phyloP scores from a whole-genome alignment of 2,888 invertebrate genomes.

The Apodemia zela region DNA sequence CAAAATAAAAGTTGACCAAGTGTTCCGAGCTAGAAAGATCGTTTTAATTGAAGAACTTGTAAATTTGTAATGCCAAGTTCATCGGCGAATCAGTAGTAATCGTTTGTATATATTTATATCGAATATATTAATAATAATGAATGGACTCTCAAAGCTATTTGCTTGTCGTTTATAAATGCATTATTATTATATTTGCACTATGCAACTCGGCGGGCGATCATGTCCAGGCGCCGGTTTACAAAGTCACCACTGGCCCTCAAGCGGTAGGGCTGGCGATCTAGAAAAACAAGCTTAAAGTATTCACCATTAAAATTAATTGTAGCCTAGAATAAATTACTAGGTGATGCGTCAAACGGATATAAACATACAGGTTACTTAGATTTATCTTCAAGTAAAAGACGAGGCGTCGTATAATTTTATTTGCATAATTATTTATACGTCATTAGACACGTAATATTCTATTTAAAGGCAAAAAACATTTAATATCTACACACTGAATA shows the following conservation, averaged over 20 bases:
- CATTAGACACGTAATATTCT: conserved; percentile 18
- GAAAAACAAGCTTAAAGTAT: conserved; percentile 55
- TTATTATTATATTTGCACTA: conserved; percentile 52
- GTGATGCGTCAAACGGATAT: conserved; percentile 31
- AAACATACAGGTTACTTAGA: conserved; percentile 11
- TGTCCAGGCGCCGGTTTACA: conserved; percentile 71
- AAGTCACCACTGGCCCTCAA: conserved; percentile 64
- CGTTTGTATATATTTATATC: not conserved
- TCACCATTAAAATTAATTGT: conserved; percentile 66
- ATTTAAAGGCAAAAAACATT: conserved; percentile 15
- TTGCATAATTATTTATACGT: conserved; percentile 22
- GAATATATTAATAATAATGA: conserved; percentile 13
- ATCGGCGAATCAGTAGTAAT: not conserved
- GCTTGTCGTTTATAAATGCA: conserved; percentile 27
- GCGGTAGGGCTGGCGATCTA: conserved; percentile 72
- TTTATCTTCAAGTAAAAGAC: conserved; percentile 15
- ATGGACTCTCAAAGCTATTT: conserved; percentile 20
- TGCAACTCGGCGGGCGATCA: conserved; percentile 64
- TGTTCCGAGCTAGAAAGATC: not conserved
- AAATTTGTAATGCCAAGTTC: not conserved
- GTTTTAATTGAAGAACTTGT: not conserved
- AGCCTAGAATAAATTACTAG: conserved; percentile 36
- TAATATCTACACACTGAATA: conserved; percentile 4
- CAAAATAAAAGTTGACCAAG: too few species aligned
- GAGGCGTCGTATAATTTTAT: conserved; percentile 20